These are phyloP conservation scores for Drosophila pseudotakahashii DNA, from an alignment of 2,888 invertebrate species.

Conservation along the genomic window DNA sequence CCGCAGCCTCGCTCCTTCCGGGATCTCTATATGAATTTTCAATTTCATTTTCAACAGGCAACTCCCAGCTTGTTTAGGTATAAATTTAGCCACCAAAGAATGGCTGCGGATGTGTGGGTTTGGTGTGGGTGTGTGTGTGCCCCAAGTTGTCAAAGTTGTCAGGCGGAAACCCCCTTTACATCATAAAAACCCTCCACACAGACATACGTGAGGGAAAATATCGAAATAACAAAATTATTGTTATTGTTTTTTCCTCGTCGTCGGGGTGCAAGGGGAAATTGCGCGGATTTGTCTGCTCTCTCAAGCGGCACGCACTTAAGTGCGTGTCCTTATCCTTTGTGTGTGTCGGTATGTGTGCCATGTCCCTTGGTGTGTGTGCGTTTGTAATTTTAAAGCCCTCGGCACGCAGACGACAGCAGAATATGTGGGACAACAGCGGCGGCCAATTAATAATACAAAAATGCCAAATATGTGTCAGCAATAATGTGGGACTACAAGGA, in stretches of 20 bases:
- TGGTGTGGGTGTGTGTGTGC: conserved; percentile 24
- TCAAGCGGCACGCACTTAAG: conserved; percentile 63
- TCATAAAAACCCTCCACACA: conserved; percentile 57
- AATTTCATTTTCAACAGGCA: conserved; percentile 66
- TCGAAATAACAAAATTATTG: conserved; percentile 81
- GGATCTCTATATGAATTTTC: conserved; percentile 69
- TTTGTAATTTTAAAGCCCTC: conserved; percentile 49
- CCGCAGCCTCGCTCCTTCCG: conserved; percentile 25
- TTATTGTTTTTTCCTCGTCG: conserved; percentile 59
- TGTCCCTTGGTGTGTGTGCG: neutral
- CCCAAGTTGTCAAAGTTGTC: conserved; percentile 77
- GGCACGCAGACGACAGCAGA: conserved; percentile 23
- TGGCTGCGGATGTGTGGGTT: conserved; percentile 11
- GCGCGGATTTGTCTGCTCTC: conserved; percentile 64
- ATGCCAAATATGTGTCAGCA: conserved; percentile 53
- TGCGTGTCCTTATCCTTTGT: conserved; percentile 39
- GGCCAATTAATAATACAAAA: conserved; percentile 56
- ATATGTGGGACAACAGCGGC: conserved; percentile 19
- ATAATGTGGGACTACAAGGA: conserved; percentile 39
- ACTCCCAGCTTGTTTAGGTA: conserved; percentile 40
- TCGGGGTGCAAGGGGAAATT: conserved; percentile 50
- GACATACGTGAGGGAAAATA: conserved; percentile 58
- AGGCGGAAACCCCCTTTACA: conserved; percentile 74
- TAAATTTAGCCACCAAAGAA: conserved; percentile 62
- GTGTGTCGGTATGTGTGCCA: conserved; percentile 7